These are phyloP conservation scores for Morpho achilles DNA, from an alignment of 2,888 invertebrate species.

Conservation along the genomic window DNA sequence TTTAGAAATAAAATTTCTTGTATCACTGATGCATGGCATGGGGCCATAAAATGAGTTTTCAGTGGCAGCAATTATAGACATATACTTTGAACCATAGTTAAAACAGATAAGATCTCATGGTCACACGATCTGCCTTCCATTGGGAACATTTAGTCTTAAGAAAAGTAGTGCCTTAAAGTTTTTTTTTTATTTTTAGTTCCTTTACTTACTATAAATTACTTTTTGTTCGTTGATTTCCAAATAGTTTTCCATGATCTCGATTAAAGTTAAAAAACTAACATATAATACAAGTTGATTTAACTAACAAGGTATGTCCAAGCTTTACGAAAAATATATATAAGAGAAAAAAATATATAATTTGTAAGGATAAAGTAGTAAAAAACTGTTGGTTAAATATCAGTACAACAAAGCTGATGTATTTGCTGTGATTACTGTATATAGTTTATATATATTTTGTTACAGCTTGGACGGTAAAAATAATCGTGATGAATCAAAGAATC, in stretches of 20 bases:
- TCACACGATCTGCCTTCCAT: constrained; percentile 12
- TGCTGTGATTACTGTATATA: constrained; percentile 36
- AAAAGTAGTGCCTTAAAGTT: constrained; percentile 1
- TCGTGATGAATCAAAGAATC: no score
- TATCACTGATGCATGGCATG: no score
- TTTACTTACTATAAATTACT: no score
- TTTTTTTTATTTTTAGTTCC: neutral
- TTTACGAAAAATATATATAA: constrained; percentile 5
- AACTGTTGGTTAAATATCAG: constrained; percentile 17
- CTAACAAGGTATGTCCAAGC: constrained; percentile 8
- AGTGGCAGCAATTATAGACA: no score
- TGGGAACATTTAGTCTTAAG: constrained; percentile 12
- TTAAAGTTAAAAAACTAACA: neutral
- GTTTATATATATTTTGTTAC: constrained; percentile 17
- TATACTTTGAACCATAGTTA: no score
- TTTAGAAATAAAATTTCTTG: no score
- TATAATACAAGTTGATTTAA: no score
- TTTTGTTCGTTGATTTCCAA: neutral
- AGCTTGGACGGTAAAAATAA: constrained; percentile 1
- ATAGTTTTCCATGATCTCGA: constrained; percentile 18
- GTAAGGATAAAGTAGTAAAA: constrained; percentile 1
- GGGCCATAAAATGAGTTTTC: no score
- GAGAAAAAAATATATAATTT: neutral
- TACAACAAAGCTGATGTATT: constrained; percentile 41
- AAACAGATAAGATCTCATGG: constrained; percentile 3